phyloP scores from a whole-genome alignment of 2,797 vertebrate species.

The Sebastes iracundus region DNA sequence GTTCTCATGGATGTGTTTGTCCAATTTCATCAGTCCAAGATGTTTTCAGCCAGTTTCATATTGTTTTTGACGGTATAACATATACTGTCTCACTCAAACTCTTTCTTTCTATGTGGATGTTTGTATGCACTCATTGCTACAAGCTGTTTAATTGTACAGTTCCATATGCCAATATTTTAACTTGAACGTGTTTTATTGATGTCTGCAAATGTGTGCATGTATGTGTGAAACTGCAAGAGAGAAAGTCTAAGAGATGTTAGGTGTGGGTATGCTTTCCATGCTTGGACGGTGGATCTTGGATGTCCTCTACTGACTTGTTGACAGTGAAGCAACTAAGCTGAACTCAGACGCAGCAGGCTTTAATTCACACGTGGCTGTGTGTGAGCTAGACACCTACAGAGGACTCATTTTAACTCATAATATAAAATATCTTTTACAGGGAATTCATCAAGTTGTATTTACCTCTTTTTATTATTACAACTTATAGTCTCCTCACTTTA shows the following conservation, averaged over 20 bases:
- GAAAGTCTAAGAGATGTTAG: background rate
- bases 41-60: background rate
- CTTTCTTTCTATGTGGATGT: background rate
- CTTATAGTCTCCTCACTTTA: too few species aligned
- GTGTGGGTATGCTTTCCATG: background rate
- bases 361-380: background rate
- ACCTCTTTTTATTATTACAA: too few species aligned
- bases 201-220: background rate
- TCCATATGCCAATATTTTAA: background rate
- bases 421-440: background rate
- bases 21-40: background rate
- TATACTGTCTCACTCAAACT: background rate
- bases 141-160: background rate
- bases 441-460: too few species aligned
- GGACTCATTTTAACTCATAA: background rate
- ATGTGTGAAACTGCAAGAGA: background rate
- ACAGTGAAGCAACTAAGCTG: constrained; percentile 3
- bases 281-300: background rate
- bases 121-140: background rate
- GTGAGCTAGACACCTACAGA: background rate
- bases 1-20: background rate
- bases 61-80: background rate
- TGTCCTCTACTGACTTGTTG: constrained; percentile 5
- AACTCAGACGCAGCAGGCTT: constrained; percentile 8
- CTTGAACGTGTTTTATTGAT: background rate